phyloP scores from a whole-genome alignment of 2,113 vertebrate genomes.

The Calidris pugnax region DNA sequence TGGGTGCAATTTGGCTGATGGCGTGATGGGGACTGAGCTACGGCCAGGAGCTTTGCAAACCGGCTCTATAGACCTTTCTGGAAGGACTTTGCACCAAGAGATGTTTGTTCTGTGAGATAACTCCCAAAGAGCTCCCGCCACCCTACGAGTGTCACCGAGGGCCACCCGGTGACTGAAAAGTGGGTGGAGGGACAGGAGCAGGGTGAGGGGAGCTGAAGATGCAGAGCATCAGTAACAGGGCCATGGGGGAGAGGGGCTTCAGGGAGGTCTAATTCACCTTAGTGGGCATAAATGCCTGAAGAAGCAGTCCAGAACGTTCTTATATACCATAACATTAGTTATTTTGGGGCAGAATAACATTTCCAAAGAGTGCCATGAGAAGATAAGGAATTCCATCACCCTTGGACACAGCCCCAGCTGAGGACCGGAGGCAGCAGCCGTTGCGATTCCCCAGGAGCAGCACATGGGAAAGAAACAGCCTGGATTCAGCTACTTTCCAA shows the following conservation, averaged over 20 bases:
- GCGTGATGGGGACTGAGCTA: background rate
- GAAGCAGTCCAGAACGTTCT: background rate
- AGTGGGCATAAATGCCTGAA: background rate
- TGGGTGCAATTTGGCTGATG: background rate
- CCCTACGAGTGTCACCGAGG: accelerated
- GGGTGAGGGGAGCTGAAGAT: background rate
- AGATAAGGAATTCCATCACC: background rate
- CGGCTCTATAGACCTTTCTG: background rate
- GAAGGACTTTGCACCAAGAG: background rate
- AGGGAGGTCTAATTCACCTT: background rate
- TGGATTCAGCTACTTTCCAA: background rate
- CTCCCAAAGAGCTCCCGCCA: accelerated
- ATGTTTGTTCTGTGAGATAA: background rate
- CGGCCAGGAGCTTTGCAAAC: background rate
- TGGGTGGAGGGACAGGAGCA: background rate
- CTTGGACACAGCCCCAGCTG: background rate
- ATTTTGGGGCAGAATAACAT: background rate
- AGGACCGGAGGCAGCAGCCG: background rate
- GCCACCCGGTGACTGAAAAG: accelerated
- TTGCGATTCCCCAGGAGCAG: background rate
- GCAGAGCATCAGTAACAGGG: background rate
- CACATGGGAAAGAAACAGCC: background rate
- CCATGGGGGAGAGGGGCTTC: background rate
- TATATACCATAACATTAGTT: background rate
- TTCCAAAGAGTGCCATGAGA: background rate